A percentile compares a stretch with the other conserved stretches of the same genome.
Evolutionary conservation across 2,113 vertebrate genomes (phyloP).

Genomic region (Hepsetus odoe): DNA sequence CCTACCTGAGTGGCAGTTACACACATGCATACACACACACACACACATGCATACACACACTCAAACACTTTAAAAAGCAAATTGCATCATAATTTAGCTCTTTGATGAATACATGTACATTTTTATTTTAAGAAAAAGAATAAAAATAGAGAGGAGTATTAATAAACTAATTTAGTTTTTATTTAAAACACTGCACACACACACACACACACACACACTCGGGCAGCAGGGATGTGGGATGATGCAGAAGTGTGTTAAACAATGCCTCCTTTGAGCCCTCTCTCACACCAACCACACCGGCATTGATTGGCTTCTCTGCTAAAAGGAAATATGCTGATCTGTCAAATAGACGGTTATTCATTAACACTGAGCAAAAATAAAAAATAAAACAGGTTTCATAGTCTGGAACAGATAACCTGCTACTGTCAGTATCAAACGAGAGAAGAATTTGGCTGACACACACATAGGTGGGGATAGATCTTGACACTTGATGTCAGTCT

Average conservation of each 20-base stretch:
- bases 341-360: conserved; percentile 69
- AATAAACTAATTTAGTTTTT: no score
- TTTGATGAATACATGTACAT: no score
- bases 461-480: conserved; percentile 67
- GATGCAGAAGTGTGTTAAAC: conserved; percentile 56
- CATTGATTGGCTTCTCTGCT: conserved; percentile 65
- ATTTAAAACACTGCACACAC: neutral
- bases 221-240: conserved; percentile 1
- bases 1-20: no score
- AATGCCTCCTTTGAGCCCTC: conserved; percentile 68
- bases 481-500: conserved; percentile 67
- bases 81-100: no score
- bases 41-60: no score
- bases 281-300: conserved; percentile 52
- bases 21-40: no score
- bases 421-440: conserved; percentile 68
- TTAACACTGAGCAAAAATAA: conserved; percentile 72
- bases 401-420: conserved; percentile 71
- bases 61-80: no score
- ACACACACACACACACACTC: neutral
- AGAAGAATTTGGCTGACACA: conserved; percentile 70
- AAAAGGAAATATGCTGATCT: conserved; percentile 76
- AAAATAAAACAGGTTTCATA: conserved; percentile 70
- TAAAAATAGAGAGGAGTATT: no score
- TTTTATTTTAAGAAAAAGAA: no score